phyloP scores from a whole-genome alignment of 2,113 vertebrate species.

The Boulengeromyrus knoepffleri region DNA sequence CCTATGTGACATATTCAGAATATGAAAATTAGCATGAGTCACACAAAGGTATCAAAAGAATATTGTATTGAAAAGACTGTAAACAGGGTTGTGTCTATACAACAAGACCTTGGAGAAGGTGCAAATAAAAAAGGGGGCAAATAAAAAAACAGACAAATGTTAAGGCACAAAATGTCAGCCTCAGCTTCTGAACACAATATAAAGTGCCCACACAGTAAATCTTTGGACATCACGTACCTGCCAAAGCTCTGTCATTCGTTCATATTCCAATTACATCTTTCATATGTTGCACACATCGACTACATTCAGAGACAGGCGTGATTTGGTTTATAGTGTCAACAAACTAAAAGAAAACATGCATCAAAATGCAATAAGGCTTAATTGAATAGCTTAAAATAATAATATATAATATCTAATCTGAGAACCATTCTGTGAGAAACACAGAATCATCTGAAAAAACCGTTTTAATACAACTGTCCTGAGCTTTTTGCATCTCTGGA shows the following conservation, averaged over 20 bases:
- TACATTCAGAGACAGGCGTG: background rate
- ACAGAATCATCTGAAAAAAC: background rate
- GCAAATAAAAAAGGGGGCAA: slow-evolving; percentile 12
- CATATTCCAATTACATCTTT: background rate
- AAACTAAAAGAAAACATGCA: background rate
- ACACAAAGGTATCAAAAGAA: background rate
- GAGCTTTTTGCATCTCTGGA: background rate
- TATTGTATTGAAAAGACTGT: slow-evolving; percentile 39
- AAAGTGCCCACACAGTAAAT: background rate
- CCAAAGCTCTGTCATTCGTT: background rate
- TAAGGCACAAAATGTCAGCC: slow-evolving; percentile 48
- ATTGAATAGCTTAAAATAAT: background rate
- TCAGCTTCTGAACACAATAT: slow-evolving; percentile 27
- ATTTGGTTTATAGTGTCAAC: background rate
- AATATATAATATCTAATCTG: background rate
- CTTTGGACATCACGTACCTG: background rate
- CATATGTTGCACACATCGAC: background rate
- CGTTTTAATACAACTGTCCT: background rate
- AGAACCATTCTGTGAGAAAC: background rate
- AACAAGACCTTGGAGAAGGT: slow-evolving; percentile 40
- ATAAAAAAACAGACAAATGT: background rate
- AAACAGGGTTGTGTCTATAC: slow-evolving; percentile 45
- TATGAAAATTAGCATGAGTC: background rate
- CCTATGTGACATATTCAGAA: background rate
- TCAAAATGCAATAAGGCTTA: background rate